Evolutionary conservation across 2,113 vertebrate species (phyloP), one percentile per base, ranked within the genome.

Genomic region (Cercocebus atys): DNA sequence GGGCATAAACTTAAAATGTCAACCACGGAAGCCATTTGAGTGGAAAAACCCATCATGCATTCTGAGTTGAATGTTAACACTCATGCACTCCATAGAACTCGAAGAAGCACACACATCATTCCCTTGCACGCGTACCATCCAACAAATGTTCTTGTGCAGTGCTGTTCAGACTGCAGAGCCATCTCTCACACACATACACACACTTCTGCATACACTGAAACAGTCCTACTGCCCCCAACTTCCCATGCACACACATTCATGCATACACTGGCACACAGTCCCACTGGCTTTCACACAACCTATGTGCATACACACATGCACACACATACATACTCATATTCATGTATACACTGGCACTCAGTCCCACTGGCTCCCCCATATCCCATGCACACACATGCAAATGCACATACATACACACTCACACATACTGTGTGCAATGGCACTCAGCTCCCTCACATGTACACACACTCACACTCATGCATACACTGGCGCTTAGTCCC

Each of bases 1-100:
- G 55, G 47, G 3, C 93, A 70, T 82, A 78, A 18, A 84, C 18
- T 66, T 76, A 73, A 95, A 88, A 87, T 87, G 64, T 94, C 91
- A 96, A 47, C 72, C 43, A 68, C 4, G 32, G 61, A 90, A 85
- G 76, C n/a, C 57, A 43, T 27, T 35, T 47, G 81, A 80, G 18
- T 27, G 68, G 70, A 40, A 88, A 90, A 90, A 87, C 45, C 20
- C 35, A 47, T 35, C 5, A 0, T 11, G 5, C 57, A 25, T 16
- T 96, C 25, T 72, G 32, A 95, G 78, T 22, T 80, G 85, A 90
- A 38, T 50, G 30, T 93, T 64, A 73, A 84, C n/a, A 80, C 38
- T 79, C 66, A 61, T n/a, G 64, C 38, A 59, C 35, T 25, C 70
- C 55, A 45, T 10, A 83, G 43, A 93, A 81, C 40, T 95, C 43